A percentile compares a stretch with the other conserved stretches of the same genome.
phyloP scores from a whole-genome alignment of 2,797 vertebrate species.

The Trachops cirrhosus region DNA sequence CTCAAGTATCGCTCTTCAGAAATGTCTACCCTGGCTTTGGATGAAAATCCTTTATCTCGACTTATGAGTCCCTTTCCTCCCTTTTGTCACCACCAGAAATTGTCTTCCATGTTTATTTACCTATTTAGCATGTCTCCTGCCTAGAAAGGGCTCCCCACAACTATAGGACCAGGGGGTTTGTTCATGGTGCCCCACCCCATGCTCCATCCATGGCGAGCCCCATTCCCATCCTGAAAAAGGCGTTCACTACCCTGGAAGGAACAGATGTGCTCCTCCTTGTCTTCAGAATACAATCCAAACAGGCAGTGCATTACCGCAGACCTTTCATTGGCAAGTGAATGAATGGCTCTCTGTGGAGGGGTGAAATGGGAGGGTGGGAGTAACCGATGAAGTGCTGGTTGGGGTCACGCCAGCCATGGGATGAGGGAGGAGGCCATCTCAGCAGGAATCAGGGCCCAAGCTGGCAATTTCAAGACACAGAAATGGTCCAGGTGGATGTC shows the following conservation, averaged over 20 bases:
- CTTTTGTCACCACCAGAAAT: too few relatives aligned
- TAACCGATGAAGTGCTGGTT: not conserved
- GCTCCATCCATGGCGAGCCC: too few relatives aligned
- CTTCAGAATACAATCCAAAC: not conserved
- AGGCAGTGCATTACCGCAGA: accelerated
- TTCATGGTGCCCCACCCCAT: not conserved
- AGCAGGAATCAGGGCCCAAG: not conserved
- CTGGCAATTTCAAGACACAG: not conserved
- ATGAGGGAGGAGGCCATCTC: not conserved
- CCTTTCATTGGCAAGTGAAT: not conserved
- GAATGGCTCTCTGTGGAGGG: not conserved
- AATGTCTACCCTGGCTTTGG: not conserved
- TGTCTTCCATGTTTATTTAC: accelerated
- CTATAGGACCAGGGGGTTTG: not conserved
- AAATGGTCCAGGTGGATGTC: not conserved
- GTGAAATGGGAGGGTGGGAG: not conserved
- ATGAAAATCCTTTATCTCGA: not conserved
- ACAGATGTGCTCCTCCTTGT: not conserved
- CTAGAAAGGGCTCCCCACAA: not conserved
- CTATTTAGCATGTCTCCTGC: not conserved
- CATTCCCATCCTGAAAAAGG: too few relatives aligned
- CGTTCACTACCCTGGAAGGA: not conserved
- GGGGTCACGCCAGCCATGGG: not conserved
- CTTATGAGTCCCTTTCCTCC: not conserved
- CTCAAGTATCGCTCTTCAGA: not conserved